phyloP scores from a whole-genome alignment of 2,888 invertebrate species.

The Euzophera pinguis region DNA sequence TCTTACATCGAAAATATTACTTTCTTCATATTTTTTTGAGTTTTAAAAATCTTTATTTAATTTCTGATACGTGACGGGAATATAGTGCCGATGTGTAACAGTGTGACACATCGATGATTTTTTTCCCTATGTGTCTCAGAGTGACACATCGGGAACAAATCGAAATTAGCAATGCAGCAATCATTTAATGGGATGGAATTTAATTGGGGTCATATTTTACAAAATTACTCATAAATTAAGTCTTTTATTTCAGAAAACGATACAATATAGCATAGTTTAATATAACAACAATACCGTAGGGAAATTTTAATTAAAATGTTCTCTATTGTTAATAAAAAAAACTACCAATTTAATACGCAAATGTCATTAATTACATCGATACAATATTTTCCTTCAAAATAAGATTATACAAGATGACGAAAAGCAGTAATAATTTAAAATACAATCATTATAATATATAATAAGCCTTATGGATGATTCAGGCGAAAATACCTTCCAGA shows the following conservation, averaged over 20 bases:
- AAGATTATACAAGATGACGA: slow-evolving; percentile 30
- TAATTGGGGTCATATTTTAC: background rate
- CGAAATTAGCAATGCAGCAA: too few species aligned
- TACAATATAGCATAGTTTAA: slow-evolving; percentile 75
- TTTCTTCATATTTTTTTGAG: too few species aligned
- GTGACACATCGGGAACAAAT: too few species aligned
- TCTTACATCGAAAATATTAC: too few species aligned
- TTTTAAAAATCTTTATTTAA: too few species aligned
- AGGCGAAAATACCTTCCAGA: slow-evolving; percentile 1
- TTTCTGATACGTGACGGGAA: too few species aligned
- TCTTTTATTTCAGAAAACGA: slow-evolving; percentile 77
- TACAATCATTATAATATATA: slow-evolving; percentile 5
- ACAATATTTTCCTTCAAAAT: slow-evolving; percentile 31
- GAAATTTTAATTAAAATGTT: slow-evolving; percentile 38
- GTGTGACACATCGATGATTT: too few species aligned
- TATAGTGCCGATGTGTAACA: too few species aligned
- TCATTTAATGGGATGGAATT: too few species aligned
- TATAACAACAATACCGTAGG: slow-evolving; percentile 71
- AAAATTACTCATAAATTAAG: slow-evolving; percentile 60
- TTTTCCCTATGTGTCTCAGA: too few species aligned
- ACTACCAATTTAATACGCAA: slow-evolving; percentile 35
- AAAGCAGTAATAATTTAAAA: slow-evolving; percentile 22
- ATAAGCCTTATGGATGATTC: slow-evolving; percentile 9
- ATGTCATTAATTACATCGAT: slow-evolving; percentile 37
- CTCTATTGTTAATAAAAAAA: slow-evolving; percentile 47